A percentile compares a stretch with the other conserved stretches of the same genome.
These are phyloP conservation scores for Bucorvus abyssinicus DNA, from an alignment of 2,797 vertebrate genomes.

Conservation along the genomic window DNA sequence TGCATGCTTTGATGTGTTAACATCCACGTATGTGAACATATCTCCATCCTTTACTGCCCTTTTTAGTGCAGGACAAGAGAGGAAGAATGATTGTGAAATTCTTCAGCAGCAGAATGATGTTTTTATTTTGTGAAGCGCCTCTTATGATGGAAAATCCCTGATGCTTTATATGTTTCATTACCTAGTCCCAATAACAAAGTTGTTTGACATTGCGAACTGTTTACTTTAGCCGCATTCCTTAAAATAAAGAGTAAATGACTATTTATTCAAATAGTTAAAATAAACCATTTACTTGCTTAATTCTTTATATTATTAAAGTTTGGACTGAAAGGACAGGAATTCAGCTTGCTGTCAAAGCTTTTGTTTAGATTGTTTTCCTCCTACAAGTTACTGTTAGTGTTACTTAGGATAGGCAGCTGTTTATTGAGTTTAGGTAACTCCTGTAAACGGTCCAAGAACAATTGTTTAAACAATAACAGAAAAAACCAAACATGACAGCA, in stretches of 20 bases:
- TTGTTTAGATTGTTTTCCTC: conserved; percentile 33
- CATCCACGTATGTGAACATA: neutral
- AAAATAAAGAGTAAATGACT: neutral
- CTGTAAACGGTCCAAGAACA: neutral
- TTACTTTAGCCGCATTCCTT: neutral
- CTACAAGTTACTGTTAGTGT: neutral
- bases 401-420: neutral
- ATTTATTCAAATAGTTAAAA: neutral
- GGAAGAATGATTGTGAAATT: neutral
- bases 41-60: neutral
- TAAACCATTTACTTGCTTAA: neutral
- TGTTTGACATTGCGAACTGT: neutral
- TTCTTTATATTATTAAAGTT: neutral
- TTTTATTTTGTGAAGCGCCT: neutral
- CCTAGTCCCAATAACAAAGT: neutral
- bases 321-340: neutral
- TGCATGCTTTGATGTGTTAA: neutral
- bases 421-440: neutral
- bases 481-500: neutral
- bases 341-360: neutral
- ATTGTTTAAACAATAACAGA: neutral
- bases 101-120: neutral
- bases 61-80: neutral
- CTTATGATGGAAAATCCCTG: neutral
- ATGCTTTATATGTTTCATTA: neutral